Evolutionary conservation across 2,113 vertebrate species (phyloP), one percentile per base, ranked within the genome.

Genomic region (Damaliscus lunatus): DNA sequence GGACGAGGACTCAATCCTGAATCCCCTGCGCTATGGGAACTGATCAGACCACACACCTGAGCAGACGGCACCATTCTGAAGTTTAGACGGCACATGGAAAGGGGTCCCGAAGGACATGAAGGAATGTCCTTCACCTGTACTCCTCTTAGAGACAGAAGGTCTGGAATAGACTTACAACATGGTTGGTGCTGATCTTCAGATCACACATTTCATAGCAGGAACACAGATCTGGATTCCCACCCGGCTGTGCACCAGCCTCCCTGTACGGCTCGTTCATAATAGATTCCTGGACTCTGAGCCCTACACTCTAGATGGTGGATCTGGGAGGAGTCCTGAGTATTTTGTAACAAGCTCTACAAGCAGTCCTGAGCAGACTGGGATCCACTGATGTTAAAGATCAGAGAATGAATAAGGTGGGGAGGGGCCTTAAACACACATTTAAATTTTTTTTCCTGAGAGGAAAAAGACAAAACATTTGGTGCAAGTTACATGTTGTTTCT

Each of bases 71-170:
- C 8, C 25, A 12, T 62, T 48, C n/a, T 40, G 4, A 2, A 0
- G 36, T 36, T 17, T 9, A 43, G 33, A 90, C 2, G 16, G 23
- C 40, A 3, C 1, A 0, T 0, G 15, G 21, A n/a, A 50, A 57
- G 50, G 27, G 13, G 13, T 10, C 62, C 33, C 9, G 33, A 67
- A n/a, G 16, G 62, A 67, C 33, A 0, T 67, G 62, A 19, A 19
- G 16, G 7, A n/a, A 19, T 67, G 62, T 67, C 62, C 7, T 9
- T 57, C 52, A 40, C 50, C 31, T 10, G 43, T 12, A 43, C 16
- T 2, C 83, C 74, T 33, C 5, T 25, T 7, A 81, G 48, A 21
- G 4, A 21, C 17, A n/a, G 16, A 21, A 33, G 1, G 31, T 23
- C 48, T 82, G 16, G 52, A 27, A 25, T 36, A 12, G 21, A 16